Percentiles rank a stretch among this genome's conserved stretches.
These are phyloP conservation scores for Hyperoplus lanceolatus DNA, from an alignment of 2,797 vertebrate genomes.

Conservation along the genomic window DNA sequence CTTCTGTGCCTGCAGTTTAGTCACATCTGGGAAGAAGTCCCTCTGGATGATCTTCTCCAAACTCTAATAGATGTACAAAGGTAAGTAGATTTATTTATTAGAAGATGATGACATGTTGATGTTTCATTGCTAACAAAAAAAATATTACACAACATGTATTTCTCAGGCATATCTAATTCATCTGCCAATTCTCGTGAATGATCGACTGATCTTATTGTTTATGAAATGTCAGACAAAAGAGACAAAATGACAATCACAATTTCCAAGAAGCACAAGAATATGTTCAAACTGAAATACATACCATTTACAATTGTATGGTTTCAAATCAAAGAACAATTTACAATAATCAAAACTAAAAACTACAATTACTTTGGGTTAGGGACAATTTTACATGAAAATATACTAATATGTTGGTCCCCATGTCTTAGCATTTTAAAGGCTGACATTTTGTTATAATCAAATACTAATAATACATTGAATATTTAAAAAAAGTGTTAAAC, in stretches of 20 bases:
- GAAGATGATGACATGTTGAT: not conserved
- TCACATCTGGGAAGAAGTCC: conserved; percentile 97
- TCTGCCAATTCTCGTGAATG: not conserved
- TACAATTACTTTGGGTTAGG: too few species aligned
- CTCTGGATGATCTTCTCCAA: conserved; percentile 96
- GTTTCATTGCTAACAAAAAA: not conserved
- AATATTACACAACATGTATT: not conserved
- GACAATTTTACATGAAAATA: not conserved
- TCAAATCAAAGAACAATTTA: too few species aligned
- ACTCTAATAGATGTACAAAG: conserved; percentile 77
- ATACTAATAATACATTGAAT: too few species aligned
- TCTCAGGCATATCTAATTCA: not conserved
- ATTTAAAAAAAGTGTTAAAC: not conserved
- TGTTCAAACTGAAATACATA: too few species aligned
- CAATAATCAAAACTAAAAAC: too few species aligned
- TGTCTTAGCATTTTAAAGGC: too few species aligned
- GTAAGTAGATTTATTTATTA: not conserved
- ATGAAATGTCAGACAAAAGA: not conserved
- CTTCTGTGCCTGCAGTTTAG: conserved; percentile 94
- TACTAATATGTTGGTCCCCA: not conserved
- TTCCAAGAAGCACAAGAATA: too few species aligned
- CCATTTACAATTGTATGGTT: too few species aligned
- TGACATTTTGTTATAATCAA: too few species aligned
- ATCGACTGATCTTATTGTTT: not conserved
- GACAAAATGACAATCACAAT: not conserved